Conservation (phyloP, 2,113 vertebrate genomes). For the Lutjanus erythropterus region DNA sequence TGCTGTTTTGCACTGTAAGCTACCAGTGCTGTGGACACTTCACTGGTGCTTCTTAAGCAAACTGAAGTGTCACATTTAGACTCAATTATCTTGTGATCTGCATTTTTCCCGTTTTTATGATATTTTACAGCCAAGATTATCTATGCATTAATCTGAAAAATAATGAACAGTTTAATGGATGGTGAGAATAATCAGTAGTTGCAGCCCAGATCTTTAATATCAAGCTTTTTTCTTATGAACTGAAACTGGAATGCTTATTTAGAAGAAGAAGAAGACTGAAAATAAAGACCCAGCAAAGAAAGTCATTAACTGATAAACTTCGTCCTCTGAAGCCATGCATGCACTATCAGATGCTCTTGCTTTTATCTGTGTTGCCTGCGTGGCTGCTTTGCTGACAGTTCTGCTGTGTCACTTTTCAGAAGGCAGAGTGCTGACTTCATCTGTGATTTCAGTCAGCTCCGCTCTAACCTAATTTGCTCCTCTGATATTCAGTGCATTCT, state of each 20-base stretch:
- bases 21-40: too few relatives aligned
- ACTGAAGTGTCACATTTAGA: not conserved
- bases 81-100: not conserved
- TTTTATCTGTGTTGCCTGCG: constrained; percentile 21
- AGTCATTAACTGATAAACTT: constrained; percentile 53
- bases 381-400: constrained; percentile 37
- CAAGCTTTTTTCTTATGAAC: not conserved
- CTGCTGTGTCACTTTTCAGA: constrained; percentile 55
- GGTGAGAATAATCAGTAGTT: not conserved
- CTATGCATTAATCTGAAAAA: not conserved
- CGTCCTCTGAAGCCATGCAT: constrained; percentile 21
- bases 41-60: too few relatives aligned
- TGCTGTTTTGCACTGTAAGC: too few relatives aligned
- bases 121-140: not conserved
- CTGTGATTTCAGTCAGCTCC: constrained; percentile 35
- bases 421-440: constrained; percentile 38
- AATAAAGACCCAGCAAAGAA: not conserved
- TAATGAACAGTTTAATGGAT: not conserved
- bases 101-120: not conserved
- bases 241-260: constrained; percentile 4
- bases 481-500: constrained; percentile 22
- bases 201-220: not conserved
- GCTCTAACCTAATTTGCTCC: constrained; percentile 30
- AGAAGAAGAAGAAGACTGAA: not conserved
- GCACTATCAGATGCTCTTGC: constrained; percentile 32